A percentile compares a stretch with the other conserved stretches of the same genome.
Evolutionary conservation across 2,797 vertebrate species (phyloP).

Genomic region (Paramormyrops hopkinsi): DNA sequence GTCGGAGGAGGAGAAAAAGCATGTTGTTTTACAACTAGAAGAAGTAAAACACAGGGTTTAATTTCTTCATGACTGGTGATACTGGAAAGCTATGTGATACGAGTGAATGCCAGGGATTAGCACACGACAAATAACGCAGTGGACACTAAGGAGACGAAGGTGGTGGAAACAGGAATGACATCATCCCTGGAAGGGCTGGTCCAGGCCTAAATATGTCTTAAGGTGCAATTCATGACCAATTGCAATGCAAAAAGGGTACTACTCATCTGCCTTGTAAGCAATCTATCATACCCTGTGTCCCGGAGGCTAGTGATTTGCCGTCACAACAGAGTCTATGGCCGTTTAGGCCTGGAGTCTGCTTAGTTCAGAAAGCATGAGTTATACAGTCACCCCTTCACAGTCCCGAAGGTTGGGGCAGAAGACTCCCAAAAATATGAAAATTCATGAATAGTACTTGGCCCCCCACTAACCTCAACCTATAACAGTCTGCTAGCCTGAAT

Average conservation of each 20-base stretch:
- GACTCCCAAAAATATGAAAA: background rate
- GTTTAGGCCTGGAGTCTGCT: background rate
- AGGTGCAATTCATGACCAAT: background rate
- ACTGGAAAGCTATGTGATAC: background rate
- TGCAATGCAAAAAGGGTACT: background rate
- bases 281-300: background rate
- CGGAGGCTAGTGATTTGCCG: background rate
- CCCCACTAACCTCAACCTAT: background rate
- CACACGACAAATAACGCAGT: background rate
- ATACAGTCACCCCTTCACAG: background rate
- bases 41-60: background rate
- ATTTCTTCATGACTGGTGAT: background rate
- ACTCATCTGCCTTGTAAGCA: background rate
- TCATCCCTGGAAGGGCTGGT: background rate
- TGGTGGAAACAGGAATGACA: background rate
- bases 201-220: background rate
- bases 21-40: background rate
- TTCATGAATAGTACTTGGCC: background rate
- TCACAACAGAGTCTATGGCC: background rate
- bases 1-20: background rate
- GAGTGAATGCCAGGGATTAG: background rate
- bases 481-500: background rate
- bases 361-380: background rate
- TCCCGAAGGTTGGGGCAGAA: background rate
- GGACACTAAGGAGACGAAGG: background rate